phyloP scores from a whole-genome alignment of 2,113 vertebrate species.

The Boulengeromyrus knoepffleri region DNA sequence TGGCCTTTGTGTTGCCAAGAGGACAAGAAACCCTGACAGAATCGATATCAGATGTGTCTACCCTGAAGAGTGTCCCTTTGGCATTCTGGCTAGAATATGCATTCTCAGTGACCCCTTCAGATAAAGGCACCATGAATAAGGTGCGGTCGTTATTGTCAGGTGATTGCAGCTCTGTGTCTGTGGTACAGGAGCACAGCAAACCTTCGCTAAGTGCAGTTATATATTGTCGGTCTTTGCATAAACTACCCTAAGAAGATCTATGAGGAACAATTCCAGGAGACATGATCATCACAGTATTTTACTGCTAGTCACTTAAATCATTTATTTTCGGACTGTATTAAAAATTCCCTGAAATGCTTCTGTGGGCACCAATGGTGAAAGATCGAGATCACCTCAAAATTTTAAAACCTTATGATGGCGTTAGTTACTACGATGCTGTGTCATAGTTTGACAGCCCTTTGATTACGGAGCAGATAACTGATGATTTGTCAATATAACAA shows the following conservation, averaged over 20 bases:
- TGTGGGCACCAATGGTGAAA: background rate
- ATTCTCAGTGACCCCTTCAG: background rate
- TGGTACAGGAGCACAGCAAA: background rate
- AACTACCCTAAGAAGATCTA: background rate
- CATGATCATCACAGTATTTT: background rate
- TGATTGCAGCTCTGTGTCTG: background rate
- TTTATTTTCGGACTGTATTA: background rate
- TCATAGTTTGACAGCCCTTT: conserved; percentile 17
- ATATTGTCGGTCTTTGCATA: background rate
- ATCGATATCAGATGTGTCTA: background rate
- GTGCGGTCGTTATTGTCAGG: background rate
- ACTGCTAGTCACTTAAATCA: background rate
- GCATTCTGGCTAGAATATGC: background rate
- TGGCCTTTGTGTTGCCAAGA: background rate
- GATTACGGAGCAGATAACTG: background rate
- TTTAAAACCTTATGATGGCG: background rate
- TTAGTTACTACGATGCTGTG: background rate
- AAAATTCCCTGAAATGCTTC: background rate
- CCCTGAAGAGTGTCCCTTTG: background rate
- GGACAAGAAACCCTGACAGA: background rate
- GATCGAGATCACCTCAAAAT: background rate
- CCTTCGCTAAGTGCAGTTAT: background rate
- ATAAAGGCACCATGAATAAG: background rate
- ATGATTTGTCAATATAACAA: background rate
- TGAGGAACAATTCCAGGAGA: background rate